A percentile compares a stretch with the other conserved stretches of the same genome.
Conservation (phyloP, 2,113 vertebrate genomes). For the Furnarius figulus region DNA sequence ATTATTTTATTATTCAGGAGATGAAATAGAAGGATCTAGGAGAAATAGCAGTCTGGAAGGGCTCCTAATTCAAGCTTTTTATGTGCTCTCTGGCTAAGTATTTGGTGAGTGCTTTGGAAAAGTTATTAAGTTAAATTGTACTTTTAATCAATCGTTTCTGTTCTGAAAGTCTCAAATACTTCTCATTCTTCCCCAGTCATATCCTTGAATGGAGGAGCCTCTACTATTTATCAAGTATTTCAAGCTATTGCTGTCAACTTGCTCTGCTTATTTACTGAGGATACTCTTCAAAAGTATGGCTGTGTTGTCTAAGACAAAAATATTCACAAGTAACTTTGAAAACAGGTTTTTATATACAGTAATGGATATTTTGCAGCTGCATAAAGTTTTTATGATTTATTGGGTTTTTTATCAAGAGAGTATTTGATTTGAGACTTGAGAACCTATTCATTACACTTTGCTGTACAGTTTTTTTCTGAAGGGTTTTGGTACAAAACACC, state of each 20-base stretch:
- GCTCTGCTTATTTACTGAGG: conserved; percentile 34
- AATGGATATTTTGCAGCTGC: not conserved
- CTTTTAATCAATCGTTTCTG: conserved; percentile 43
- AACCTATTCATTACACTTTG: not conserved
- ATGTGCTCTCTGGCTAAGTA: not conserved
- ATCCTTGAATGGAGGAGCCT: conserved; percentile 15
- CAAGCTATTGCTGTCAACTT: conserved; percentile 45
- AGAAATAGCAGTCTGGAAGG: not conserved
- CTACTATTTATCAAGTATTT: conserved; percentile 57
- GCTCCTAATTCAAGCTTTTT: not conserved
- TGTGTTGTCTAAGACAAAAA: conserved; percentile 1
- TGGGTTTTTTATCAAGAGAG: not conserved
- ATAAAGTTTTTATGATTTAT: not conserved
- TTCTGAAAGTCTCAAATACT: conserved; percentile 56
- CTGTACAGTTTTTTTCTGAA: not conserved
- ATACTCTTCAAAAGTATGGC: not conserved
- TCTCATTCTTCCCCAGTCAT: conserved; percentile 31
- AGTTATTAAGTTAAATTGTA: not conserved
- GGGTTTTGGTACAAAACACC: not conserved
- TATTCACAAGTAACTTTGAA: conserved; percentile 17
- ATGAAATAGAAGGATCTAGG: not conserved
- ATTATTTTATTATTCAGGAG: not conserved
- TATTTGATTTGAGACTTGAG: not conserved
- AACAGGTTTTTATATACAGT: not conserved
- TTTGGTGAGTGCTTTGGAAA: not conserved